phyloP scores from a whole-genome alignment of 2,113 vertebrate species.

The Fukomys damarensis region DNA sequence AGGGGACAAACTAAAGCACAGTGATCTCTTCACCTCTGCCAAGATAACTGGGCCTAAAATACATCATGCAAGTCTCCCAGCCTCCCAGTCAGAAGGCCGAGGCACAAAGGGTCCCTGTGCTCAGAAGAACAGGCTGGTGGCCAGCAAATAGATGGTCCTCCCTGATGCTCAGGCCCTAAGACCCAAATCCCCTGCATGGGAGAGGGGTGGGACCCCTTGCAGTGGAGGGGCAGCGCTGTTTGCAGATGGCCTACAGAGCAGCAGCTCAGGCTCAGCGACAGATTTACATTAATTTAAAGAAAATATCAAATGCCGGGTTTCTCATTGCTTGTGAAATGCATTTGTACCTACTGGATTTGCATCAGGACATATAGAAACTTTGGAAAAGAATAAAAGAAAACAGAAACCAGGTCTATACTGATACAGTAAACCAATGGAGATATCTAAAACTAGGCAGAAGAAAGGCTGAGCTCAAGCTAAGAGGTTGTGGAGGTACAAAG shows the following conservation, averaged over 20 bases:
- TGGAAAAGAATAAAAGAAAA: slow-evolving; percentile 36
- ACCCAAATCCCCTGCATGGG: not conserved
- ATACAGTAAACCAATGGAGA: not conserved
- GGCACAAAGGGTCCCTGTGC: not conserved
- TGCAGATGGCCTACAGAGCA: not conserved
- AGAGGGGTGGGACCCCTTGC: not conserved
- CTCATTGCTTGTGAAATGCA: not conserved
- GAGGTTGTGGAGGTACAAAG: not conserved
- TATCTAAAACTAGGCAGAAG: not conserved
- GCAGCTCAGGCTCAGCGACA: not conserved
- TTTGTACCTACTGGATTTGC: not conserved
- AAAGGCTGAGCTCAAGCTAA: not conserved
- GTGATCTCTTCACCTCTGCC: not conserved
- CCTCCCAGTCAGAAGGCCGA: not conserved
- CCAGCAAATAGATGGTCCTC: not conserved
- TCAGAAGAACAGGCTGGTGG: not conserved
- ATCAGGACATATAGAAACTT: not conserved
- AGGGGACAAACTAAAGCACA: not conserved
- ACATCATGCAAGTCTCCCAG: not conserved
- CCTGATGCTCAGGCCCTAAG: not conserved
- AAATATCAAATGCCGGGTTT: not conserved
- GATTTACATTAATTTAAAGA: slow-evolving; percentile 1
- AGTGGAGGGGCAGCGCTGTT: not conserved
- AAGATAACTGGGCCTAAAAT: not conserved
- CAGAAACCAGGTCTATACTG: not conserved